Conservation (phyloP, 2,797 vertebrate species). For the Eulemur coronatus region DNA sequence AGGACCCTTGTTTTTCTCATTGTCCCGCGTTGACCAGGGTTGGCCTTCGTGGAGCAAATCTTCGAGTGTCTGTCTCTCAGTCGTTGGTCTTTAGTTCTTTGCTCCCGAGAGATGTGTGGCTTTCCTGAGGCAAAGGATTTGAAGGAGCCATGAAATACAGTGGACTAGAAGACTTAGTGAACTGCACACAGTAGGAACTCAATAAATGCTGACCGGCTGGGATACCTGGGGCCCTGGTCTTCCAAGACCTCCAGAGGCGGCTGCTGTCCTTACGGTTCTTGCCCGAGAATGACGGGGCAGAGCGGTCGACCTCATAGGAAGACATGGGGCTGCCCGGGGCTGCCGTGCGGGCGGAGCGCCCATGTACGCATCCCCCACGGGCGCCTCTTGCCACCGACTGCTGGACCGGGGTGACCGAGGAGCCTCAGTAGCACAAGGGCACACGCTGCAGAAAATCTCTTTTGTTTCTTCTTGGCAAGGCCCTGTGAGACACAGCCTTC, state of each 20-base stretch:
- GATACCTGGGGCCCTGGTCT: neutral
- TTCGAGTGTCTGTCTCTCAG: neutral
- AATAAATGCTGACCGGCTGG: neutral
- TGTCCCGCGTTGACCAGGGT: neutral
- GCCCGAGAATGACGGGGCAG: neutral
- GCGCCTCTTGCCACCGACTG: conserved; percentile 44
- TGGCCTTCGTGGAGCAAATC: neutral
- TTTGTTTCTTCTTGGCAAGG: conserved; percentile 58
- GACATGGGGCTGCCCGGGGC: neutral
- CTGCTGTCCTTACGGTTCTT: neutral
- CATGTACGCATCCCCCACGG: neutral
- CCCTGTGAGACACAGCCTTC: neutral
- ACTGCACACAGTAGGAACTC: neutral
- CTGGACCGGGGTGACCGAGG: neutral
- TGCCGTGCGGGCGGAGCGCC: neutral
- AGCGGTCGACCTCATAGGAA: neutral
- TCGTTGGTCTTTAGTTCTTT: neutral
- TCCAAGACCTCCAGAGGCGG: neutral
- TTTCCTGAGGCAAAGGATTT: neutral
- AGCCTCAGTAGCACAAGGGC: neutral
- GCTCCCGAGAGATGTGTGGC: neutral
- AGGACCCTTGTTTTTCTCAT: neutral
- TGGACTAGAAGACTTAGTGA: neutral
- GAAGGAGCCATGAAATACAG: neutral
- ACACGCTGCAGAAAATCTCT: conserved; percentile 7